A percentile compares a stretch with the other conserved stretches of the same genome.
Conservation (phyloP, 92 coral and sea anemone genomes). For the Blastomussa wellsi region DNA sequence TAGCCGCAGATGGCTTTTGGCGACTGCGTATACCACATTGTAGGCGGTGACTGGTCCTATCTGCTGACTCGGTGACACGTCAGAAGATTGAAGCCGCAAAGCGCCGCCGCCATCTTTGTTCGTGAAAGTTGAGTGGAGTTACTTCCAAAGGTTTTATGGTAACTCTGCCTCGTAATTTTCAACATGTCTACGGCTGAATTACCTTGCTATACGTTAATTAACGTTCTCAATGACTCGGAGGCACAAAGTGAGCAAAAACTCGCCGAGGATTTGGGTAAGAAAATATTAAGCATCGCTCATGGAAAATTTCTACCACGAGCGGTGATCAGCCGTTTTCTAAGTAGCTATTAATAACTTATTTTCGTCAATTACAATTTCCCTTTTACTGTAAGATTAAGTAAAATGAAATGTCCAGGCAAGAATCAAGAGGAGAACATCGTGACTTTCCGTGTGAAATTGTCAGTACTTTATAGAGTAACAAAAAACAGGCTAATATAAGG, state of each 20-base stretch:
- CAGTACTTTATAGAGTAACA: too few relatives aligned
- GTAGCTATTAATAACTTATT: background rate
- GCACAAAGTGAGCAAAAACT: conserved; percentile 92
- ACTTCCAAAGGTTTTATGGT: background rate
- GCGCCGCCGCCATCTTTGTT: conserved; percentile 22
- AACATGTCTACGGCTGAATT: conserved; percentile 94
- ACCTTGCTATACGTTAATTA: conserved; percentile 93
- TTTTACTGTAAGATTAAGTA: background rate
- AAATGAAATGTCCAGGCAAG: too few relatives aligned
- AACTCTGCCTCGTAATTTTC: background rate
- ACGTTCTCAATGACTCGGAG: conserved; percentile 80
- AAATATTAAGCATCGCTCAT: background rate
- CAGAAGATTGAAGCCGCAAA: background rate
- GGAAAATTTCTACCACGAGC: too few relatives aligned
- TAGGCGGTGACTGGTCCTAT: background rate
- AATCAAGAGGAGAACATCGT: too few relatives aligned
- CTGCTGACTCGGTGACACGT: conserved; percentile 23
- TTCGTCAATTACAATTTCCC: background rate
- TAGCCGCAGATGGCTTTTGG: background rate
- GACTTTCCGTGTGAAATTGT: too few relatives aligned
- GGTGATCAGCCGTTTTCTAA: background rate
- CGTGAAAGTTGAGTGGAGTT: background rate
- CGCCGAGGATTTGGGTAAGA: conserved; percentile 93
- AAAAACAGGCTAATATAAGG: too few relatives aligned
- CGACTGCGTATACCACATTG: background rate